phyloP scores from a whole-genome alignment of 2,888 invertebrate species.

The Nemurella pictetii region DNA sequence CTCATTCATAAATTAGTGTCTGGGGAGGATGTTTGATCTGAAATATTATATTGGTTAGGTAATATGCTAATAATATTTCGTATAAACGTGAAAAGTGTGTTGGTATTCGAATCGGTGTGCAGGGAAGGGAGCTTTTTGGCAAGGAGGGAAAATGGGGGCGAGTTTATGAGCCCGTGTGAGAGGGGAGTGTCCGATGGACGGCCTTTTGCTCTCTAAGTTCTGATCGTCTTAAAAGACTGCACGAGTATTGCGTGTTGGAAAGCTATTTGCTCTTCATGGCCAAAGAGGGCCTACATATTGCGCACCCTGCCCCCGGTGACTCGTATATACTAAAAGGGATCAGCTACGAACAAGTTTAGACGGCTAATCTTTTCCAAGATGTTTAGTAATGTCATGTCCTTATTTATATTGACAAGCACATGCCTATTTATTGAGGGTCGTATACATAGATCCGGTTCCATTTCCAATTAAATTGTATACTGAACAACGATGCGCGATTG shows the following conservation, averaged over 20 bases:
- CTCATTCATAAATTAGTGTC: neutral
- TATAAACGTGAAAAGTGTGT: neutral
- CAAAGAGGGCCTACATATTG: neutral
- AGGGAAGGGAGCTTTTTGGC: neutral
- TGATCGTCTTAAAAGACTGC: constrained; percentile 17
- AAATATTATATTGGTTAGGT: neutral
- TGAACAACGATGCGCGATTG: neutral
- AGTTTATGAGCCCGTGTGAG: neutral
- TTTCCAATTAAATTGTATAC: neutral
- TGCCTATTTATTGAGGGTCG: neutral
- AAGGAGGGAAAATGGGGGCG: neutral
- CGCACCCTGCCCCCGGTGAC: neutral
- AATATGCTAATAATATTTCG: neutral
- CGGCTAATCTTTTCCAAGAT: neutral
- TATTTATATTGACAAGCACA: neutral
- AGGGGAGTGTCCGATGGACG: constrained; percentile 11
- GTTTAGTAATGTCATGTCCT: neutral
- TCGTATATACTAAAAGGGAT: constrained; percentile 5
- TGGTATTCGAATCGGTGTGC: neutral
- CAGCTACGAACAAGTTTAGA: neutral
- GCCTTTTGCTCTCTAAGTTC: neutral
- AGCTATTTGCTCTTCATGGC: neutral
- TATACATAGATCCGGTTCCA: neutral
- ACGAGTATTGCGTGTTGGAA: constrained; percentile 4
- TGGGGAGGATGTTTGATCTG: neutral